Percentiles rank a stretch among this genome's conserved stretches.
Evolutionary conservation across 1,140 invertebrate species (phyloP).

Genomic region (Cardiocondyla obscurior): DNA sequence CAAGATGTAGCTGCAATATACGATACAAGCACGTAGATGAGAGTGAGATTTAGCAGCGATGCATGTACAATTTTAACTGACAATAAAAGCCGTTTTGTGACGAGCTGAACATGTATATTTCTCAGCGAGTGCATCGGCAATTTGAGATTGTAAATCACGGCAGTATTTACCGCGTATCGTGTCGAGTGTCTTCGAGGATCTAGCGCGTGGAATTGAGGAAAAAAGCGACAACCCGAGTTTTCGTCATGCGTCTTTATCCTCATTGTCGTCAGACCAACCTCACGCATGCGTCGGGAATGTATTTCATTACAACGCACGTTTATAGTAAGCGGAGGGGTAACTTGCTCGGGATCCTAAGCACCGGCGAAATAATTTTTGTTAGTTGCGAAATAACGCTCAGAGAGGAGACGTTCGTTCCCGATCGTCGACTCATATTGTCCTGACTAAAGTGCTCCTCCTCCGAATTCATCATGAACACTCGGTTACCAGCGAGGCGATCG

Average conservation of each 20-base stretch:
- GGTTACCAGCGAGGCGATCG: background rate
- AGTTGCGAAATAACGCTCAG: slow-evolving; percentile 18
- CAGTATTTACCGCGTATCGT: background rate
- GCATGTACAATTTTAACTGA: slow-evolving; percentile 17
- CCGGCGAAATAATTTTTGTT: background rate
- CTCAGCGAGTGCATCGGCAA: background rate
- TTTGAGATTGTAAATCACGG: background rate
- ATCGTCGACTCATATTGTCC: background rate
- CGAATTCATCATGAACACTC: background rate
- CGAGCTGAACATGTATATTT: background rate
- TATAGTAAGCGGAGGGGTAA: slow-evolving; percentile 1
- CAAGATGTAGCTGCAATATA: slow-evolving; percentile 27
- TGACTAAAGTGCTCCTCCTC: background rate
- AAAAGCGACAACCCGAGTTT: background rate
- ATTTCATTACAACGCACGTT: background rate
- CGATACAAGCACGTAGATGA: background rate
- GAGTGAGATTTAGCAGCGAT: background rate
- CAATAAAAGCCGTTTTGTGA: slow-evolving; percentile 33
- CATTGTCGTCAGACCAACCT: background rate
- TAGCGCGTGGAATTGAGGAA: background rate
- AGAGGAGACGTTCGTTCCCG: background rate
- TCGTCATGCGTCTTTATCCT: background rate
- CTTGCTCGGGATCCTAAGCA: background rate
- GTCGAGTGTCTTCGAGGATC: background rate
- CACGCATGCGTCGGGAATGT: slow-evolving; percentile 20